Conservation (phyloP, 1,140 invertebrate genomes). For the Lerema accius region DNA sequence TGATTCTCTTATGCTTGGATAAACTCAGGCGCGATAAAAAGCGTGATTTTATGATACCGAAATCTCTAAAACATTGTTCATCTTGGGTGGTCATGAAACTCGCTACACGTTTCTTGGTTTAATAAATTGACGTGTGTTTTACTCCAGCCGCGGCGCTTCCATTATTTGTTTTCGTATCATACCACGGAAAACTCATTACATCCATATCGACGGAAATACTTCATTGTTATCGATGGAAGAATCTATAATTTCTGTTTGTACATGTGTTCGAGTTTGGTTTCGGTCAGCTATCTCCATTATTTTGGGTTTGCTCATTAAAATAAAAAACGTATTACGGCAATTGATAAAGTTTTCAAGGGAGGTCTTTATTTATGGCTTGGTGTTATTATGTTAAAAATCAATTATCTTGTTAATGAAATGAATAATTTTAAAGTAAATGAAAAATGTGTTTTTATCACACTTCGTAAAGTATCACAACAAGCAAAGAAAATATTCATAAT, state of each 20-base stretch:
- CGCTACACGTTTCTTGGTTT: constrained; percentile 48
- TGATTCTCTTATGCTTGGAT: constrained; percentile 54
- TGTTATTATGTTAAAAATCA: neutral
- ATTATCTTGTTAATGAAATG: neutral
- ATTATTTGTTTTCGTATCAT: constrained; percentile 59
- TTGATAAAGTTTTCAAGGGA: neutral
- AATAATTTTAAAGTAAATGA: no score
- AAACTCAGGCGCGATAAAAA: constrained; percentile 65
- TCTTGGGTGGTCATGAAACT: constrained; percentile 67
- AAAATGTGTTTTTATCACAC: no score
- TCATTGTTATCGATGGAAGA: constrained; percentile 23
- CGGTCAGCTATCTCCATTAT: constrained; percentile 3
- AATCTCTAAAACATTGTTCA: constrained; percentile 71
- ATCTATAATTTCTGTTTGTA: constrained; percentile 32
- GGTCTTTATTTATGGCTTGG: neutral
- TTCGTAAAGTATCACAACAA: no score
- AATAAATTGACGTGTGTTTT: constrained; percentile 62
- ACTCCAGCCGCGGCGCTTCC: constrained; percentile 44
- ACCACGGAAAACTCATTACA: constrained; percentile 42
- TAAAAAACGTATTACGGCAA: neutral
- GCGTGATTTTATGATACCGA: constrained; percentile 74
- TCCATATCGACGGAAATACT: constrained; percentile 28
- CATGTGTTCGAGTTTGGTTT: constrained; percentile 17
- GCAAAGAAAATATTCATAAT: no score
- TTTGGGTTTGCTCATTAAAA: constrained; percentile 4